A percentile compares a stretch with the other conserved stretches of the same genome.
Evolutionary conservation across 2,888 invertebrate genomes (phyloP).

Genomic region (Cephus rjabovi): DNA sequence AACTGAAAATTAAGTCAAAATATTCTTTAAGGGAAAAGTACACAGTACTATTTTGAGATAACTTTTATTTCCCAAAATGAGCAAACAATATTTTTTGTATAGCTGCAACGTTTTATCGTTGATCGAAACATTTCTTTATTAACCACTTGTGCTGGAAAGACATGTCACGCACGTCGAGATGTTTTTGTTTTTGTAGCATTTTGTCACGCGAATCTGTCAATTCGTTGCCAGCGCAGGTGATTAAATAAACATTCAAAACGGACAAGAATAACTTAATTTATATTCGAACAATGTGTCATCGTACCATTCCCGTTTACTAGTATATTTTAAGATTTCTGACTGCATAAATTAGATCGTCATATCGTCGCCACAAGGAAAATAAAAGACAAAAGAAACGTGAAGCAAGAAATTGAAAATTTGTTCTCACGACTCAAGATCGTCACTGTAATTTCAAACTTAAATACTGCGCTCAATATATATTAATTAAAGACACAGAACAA

Average conservation of each 20-base stretch:
- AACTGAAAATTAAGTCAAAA: not conserved
- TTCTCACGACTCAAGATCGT: not conserved
- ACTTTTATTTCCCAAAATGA: not conserved
- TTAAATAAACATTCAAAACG: not conserved
- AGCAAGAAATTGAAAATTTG: not conserved
- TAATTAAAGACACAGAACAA: not conserved
- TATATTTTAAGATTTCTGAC: not conserved
- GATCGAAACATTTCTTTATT: not conserved
- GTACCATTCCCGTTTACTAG: not conserved
- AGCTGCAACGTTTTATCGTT: not conserved
- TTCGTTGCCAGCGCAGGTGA: no score
- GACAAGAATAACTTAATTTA: not conserved
- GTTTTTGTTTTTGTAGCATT: no score
- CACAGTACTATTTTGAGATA: not conserved
- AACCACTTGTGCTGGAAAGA: no score
- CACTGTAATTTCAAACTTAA: not conserved
- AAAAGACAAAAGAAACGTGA: not conserved
- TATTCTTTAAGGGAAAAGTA: not conserved
- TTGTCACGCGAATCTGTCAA: no score
- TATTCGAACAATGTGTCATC: not conserved
- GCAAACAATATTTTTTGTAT: not conserved
- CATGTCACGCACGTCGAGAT: no score
- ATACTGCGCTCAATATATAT: not conserved
- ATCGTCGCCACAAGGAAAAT: not conserved
- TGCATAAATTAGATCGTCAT: not conserved